Conservation (phyloP, 2,797 vertebrate genomes). For the Periparus ater region DNA sequence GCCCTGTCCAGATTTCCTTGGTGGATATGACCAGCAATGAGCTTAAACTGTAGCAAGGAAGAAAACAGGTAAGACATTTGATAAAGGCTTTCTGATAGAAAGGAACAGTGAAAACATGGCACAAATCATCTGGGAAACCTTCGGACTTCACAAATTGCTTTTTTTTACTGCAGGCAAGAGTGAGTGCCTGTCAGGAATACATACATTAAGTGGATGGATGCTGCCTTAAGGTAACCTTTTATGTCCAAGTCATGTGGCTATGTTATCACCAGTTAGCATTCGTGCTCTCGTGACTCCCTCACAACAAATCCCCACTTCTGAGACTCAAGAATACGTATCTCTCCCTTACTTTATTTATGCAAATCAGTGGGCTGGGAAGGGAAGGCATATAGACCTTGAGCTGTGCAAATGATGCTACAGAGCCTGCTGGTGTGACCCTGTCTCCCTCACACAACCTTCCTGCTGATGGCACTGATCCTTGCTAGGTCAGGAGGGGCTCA, state of each 20-base stretch:
- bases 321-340: background rate
- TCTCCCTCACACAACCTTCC: background rate
- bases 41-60: background rate
- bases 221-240: background rate
- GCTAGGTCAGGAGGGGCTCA: background rate
- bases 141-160: background rate
- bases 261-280: background rate
- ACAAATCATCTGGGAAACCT: background rate
- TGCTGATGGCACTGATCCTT: background rate
- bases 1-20: background rate
- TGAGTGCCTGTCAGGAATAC: background rate
- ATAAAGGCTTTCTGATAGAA: background rate
- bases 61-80: background rate
- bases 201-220: fast-evolving
- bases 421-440: background rate
- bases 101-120: background rate
- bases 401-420: background rate
- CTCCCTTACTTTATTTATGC: background rate
- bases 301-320: background rate
- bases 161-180: background rate
- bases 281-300: background rate
- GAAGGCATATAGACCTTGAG: background rate
- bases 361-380: fast-evolving
- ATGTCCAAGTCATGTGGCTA: background rate
- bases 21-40: background rate